These are phyloP conservation scores for Callyntrura sp. DNA, from an alignment of 2,888 invertebrate genomes.

Conservation along the genomic window DNA sequence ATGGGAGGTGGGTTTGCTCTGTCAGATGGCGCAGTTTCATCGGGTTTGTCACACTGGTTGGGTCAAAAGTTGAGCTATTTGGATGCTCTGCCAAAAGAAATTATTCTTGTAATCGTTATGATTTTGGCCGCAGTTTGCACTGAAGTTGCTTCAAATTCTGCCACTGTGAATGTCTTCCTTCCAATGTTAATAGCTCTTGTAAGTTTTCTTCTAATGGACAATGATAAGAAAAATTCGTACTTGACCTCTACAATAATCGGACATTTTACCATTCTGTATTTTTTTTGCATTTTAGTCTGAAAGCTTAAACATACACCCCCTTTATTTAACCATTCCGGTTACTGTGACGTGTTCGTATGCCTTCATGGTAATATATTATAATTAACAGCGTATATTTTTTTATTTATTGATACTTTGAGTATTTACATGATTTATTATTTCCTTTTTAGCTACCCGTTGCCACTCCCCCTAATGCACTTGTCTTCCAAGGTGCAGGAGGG, in stretches of 20 bases:
- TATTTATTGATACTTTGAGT: slow-evolving; percentile 16
- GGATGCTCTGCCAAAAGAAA: slow-evolving; percentile 88
- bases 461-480: slow-evolving; percentile 95
- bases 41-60: slow-evolving; percentile 91
- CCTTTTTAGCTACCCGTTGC: slow-evolving; percentile 91
- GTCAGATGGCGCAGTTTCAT: slow-evolving; percentile 93
- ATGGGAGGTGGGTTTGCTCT: slow-evolving; percentile 91
- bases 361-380: slow-evolving; percentile 87
- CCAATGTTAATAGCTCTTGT: slow-evolving; percentile 94
- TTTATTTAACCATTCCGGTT: slow-evolving; percentile 96
- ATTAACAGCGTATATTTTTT: too few species aligned
- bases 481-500: slow-evolving; percentile 93
- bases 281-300: slow-evolving; percentile 87
- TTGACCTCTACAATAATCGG: neutral
- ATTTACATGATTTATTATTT: neutral
- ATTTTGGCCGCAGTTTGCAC: slow-evolving; percentile 88
- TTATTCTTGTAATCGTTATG: slow-evolving; percentile 91
- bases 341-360: slow-evolving; percentile 96
- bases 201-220: slow-evolving; percentile 83
- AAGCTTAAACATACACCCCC: slow-evolving; percentile 91
- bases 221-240: too few species aligned
- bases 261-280: neutral
- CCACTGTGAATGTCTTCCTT: slow-evolving; percentile 94
- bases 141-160: slow-evolving; percentile 96
- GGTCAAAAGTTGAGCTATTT: slow-evolving; percentile 90